Percentiles rank a stretch among this genome's conserved stretches.
Evolutionary conservation across 2,888 invertebrate species (phyloP).

Genomic region (Archaeoteleia sp.): DNA sequence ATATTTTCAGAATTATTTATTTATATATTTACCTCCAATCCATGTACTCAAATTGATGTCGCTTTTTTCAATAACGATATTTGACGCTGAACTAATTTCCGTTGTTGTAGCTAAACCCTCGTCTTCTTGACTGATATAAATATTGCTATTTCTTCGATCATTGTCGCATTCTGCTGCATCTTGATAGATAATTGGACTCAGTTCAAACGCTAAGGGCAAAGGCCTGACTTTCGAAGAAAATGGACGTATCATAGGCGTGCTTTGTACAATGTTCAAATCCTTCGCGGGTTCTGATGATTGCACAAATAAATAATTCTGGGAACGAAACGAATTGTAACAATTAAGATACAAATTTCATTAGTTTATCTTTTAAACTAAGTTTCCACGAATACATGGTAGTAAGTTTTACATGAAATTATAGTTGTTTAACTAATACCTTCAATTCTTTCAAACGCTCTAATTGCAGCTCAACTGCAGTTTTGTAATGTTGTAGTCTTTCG

Average conservation of each 20-base stretch:
- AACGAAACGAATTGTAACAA: conserved; percentile 23
- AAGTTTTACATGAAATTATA: conserved; percentile 13
- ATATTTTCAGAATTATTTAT: background rate
- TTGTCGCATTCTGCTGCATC: conserved; percentile 36
- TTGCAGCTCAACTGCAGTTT: conserved; percentile 80
- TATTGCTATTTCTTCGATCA: conserved; percentile 23
- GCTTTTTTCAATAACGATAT: conserved; percentile 76
- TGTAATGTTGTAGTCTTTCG: conserved; percentile 78
- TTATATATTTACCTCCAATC: conserved; percentile 77
- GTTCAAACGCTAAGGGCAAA: conserved; percentile 69
- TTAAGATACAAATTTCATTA: conserved; percentile 14
- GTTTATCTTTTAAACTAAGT: no score
- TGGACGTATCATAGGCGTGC: conserved; percentile 71
- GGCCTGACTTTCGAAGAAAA: conserved; percentile 63
- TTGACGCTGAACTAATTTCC: conserved; percentile 72
- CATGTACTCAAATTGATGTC: conserved; percentile 80
- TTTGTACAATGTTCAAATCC: conserved; percentile 63
- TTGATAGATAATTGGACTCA: conserved; percentile 71
- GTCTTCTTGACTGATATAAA: conserved; percentile 36
- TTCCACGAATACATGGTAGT: conserved; percentile 6
- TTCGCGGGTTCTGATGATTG: conserved; percentile 51
- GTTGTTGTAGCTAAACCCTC: conserved; percentile 33
- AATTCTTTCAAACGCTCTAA: conserved; percentile 81
- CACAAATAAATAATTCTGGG: conserved; percentile 70
- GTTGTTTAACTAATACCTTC: conserved; percentile 76